Evolutionary conservation across 2,113 vertebrate genomes (phyloP).

Genomic region (Leiothrix lutea): DNA sequence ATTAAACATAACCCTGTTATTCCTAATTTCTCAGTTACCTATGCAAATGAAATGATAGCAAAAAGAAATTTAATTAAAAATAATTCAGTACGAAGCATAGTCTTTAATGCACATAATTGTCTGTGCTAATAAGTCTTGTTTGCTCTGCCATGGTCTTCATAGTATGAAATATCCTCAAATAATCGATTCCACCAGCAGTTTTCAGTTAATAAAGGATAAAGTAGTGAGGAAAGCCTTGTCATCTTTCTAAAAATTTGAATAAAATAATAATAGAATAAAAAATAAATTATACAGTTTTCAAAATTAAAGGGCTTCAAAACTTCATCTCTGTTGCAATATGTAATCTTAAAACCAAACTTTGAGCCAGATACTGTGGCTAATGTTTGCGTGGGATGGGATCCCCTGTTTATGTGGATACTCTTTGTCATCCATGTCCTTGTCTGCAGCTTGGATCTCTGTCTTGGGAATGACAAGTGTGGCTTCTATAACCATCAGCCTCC

Average conservation of each 20-base stretch:
- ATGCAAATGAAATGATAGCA: neutral
- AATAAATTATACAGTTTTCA: neutral
- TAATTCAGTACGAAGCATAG: neutral
- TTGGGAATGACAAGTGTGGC: neutral
- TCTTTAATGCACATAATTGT: neutral
- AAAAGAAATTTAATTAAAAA: neutral
- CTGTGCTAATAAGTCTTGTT: neutral
- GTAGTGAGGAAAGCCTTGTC: neutral
- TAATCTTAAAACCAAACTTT: neutral
- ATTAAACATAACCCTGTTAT: neutral
- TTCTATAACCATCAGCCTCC: neutral
- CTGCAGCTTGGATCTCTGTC: neutral
- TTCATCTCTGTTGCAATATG: neutral
- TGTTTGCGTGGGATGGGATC: rapidly evolving
- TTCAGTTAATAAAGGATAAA: neutral
- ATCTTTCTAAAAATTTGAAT: neutral
- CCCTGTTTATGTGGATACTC: neutral
- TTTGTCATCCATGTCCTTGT: rapidly evolving
- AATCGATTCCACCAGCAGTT: neutral
- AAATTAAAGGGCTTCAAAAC: neutral
- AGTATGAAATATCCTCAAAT: neutral
- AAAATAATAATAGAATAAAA: neutral
- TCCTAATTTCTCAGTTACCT: neutral
- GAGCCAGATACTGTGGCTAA: neutral
- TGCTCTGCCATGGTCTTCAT: neutral